phyloP scores from a whole-genome alignment of 2,113 vertebrate species.

The Tapirus terrestris region DNA sequence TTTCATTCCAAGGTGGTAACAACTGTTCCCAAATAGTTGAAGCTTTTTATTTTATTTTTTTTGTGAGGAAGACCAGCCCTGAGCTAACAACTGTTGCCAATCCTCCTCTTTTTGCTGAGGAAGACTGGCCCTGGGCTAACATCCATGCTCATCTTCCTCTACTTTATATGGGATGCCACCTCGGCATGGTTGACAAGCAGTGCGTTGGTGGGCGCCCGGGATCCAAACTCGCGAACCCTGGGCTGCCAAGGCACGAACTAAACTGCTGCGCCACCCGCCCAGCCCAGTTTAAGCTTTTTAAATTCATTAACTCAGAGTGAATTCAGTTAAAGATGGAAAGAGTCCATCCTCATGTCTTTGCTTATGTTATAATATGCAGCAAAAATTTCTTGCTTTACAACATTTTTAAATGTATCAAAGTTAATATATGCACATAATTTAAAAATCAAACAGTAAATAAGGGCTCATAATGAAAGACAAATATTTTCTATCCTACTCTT shows the following conservation, averaged over 20 bases:
- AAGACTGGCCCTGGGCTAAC: no score
- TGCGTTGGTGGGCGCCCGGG: no score
- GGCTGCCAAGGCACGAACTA: no score
- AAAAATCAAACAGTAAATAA: background rate
- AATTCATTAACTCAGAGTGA: background rate
- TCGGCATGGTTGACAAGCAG: no score
- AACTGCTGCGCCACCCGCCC: no score
- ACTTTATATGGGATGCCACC: no score
- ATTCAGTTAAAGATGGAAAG: background rate
- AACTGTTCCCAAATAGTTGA: background rate
- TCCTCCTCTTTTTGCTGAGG: no score
- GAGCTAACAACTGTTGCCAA: no score
- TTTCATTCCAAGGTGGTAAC: background rate
- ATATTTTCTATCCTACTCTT: background rate
- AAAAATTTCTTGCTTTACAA: constrained; percentile 10
- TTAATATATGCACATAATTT: background rate
- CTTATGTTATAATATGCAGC: background rate
- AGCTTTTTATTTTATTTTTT: no score
- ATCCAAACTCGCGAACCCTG: no score
- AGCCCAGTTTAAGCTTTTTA: background rate
- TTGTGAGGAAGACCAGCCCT: no score
- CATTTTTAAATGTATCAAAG: background rate
- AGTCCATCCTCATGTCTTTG: background rate
- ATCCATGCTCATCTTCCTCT: no score
- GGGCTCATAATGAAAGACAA: background rate